Percentiles rank a stretch among this genome's conserved stretches.
These are phyloP conservation scores for Drosophila anomelani DNA, from an alignment of 2,888 invertebrate species.

Conservation along the genomic window DNA sequence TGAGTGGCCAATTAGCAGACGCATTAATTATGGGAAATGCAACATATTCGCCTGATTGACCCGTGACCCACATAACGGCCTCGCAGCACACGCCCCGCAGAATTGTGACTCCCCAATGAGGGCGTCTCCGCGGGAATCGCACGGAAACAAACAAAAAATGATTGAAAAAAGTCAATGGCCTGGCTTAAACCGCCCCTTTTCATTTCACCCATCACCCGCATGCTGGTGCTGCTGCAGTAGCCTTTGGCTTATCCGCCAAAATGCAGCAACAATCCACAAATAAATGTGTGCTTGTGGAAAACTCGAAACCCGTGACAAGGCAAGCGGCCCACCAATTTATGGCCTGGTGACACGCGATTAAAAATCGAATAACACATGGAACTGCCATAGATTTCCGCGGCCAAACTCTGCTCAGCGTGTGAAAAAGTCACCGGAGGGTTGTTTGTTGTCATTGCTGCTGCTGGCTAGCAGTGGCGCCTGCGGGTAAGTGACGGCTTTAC, in stretches of 20 bases:
- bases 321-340: constrained; percentile 59
- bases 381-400: constrained; percentile 27
- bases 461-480: constrained; percentile 54
- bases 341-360: constrained; percentile 70
- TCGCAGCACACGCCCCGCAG: constrained; percentile 61
- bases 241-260: constrained; percentile 59
- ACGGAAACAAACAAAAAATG: background rate
- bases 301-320: constrained; percentile 39
- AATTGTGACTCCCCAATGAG: constrained; percentile 34
- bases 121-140: constrained; percentile 22
- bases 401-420: constrained; percentile 53
- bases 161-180: constrained; percentile 65
- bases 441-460: constrained; percentile 9
- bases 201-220: constrained; percentile 31
- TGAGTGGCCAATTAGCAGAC: constrained; percentile 58
- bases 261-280: constrained; percentile 14
- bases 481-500: constrained; percentile 48
- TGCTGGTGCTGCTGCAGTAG: constrained; percentile 27
- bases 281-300: constrained; percentile 17
- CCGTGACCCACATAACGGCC: constrained; percentile 68
- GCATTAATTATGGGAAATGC: constrained; percentile 51
- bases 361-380: constrained; percentile 59
- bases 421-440: constrained; percentile 53
- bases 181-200: constrained; percentile 18
- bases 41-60: constrained; percentile 58